A percentile compares a stretch with the other conserved stretches of the same genome.
phyloP scores from a whole-genome alignment of 2,797 vertebrate species.

The Sphaeramia orbicularis region DNA sequence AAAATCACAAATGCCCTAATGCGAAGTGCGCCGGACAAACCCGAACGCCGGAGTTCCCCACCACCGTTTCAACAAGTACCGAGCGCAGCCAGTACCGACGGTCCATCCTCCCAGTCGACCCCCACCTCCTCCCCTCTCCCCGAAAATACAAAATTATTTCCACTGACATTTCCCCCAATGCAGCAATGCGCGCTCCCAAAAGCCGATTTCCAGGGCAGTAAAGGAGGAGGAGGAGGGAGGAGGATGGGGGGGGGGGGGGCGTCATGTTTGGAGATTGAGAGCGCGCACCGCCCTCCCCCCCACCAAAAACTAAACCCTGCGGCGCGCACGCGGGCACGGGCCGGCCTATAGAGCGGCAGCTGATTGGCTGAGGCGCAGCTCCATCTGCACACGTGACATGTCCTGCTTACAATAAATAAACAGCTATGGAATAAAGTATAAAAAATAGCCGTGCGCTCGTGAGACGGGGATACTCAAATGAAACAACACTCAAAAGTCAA shows the following conservation, averaged over 20 bases:
- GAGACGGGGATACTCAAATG: neutral
- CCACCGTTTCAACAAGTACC: slow-evolving; percentile 65
- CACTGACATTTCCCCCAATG: slow-evolving; percentile 82
- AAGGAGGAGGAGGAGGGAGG: slow-evolving; percentile 36
- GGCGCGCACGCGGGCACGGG: slow-evolving; percentile 75
- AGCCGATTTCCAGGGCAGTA: slow-evolving; percentile 75
- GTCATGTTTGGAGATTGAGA: slow-evolving; percentile 68
- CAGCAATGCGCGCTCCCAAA: slow-evolving; percentile 85
- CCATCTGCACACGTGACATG: slow-evolving; percentile 81
- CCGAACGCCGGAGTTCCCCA: slow-evolving; percentile 20
- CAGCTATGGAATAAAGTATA: slow-evolving; percentile 71
- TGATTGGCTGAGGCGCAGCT: slow-evolving; percentile 77
- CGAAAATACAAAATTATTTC: slow-evolving; percentile 78
- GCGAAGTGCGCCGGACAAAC: slow-evolving; percentile 20
- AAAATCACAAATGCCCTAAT: neutral
- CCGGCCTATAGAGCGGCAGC: slow-evolving; percentile 51
- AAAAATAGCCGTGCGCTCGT: slow-evolving; percentile 11
- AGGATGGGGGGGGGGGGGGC: slow-evolving; percentile 34
- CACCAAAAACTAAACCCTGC: slow-evolving; percentile 62
- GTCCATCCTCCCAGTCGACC: slow-evolving; percentile 28
- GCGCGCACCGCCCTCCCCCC: slow-evolving; percentile 71
- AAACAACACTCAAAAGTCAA: neutral
- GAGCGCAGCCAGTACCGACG: slow-evolving; percentile 11
- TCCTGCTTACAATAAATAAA: slow-evolving; percentile 87
- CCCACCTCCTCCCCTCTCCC: slow-evolving; percentile 43